Conservation (phyloP, 2,888 invertebrate species). For the Sarcophaga rosellei region DNA sequence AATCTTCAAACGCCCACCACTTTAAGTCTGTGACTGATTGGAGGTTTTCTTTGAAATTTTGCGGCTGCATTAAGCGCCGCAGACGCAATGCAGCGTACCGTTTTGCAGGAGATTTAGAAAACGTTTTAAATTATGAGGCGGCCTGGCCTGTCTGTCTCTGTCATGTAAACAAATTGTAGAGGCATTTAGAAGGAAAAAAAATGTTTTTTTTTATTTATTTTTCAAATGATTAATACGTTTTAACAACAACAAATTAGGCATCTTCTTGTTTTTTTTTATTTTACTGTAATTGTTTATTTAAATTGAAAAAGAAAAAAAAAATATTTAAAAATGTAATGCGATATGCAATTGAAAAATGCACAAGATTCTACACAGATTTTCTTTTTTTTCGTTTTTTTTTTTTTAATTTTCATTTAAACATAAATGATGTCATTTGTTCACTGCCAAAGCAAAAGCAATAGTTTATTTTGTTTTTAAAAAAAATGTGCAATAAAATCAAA, state of each 20-base stretch:
- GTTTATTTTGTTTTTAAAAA: too few relatives aligned
- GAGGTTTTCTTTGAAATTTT: too few relatives aligned
- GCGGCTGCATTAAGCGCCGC: background rate
- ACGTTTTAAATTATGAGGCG: constrained; percentile 3
- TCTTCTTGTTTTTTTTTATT: background rate
- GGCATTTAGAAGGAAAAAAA: background rate
- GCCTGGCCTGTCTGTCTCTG: background rate
- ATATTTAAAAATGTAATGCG: background rate
- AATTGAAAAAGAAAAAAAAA: background rate
- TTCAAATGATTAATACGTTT: constrained; percentile 1
- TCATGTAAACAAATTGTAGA: constrained; percentile 14
- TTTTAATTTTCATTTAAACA: too few relatives aligned
- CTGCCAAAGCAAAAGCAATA: too few relatives aligned
- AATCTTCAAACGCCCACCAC: too few relatives aligned
- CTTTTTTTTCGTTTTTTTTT: too few relatives aligned
- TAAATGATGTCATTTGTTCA: too few relatives aligned
- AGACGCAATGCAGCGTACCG: background rate
- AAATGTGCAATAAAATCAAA: too few relatives aligned
- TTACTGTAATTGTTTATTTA: background rate
- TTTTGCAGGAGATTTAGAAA: background rate
- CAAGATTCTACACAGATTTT: too few relatives aligned
- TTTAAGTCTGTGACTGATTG: too few relatives aligned
- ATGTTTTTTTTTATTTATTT: background rate
- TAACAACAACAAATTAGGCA: background rate
- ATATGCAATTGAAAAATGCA: too few relatives aligned